phyloP scores from a whole-genome alignment of 2,888 invertebrate species.

The Zelleria hepariella region DNA sequence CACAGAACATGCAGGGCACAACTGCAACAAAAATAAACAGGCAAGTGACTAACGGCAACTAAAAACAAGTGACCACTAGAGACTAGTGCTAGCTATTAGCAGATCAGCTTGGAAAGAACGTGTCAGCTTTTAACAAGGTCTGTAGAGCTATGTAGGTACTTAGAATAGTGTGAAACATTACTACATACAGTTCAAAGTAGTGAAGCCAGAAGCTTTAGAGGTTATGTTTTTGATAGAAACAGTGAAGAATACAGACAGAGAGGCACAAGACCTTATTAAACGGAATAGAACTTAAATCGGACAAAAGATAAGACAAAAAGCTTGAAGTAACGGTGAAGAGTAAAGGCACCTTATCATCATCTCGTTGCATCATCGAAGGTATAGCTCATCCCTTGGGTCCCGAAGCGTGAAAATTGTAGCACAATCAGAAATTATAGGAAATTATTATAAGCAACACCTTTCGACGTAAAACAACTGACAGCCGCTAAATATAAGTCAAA shows the following conservation, averaged over 20 bases:
- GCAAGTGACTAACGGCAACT: constrained; percentile 16
- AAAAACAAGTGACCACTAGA: background rate
- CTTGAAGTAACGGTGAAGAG: constrained; percentile 13
- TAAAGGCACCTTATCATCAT: constrained; percentile 65
- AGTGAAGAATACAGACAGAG: background rate
- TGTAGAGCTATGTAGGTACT: too few species aligned
- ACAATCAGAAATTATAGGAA: constrained; percentile 20
- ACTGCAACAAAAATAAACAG: constrained; percentile 73
- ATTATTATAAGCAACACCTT: constrained; percentile 17
- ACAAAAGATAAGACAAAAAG: constrained; percentile 1
- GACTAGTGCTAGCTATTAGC: background rate
- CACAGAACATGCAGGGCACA: constrained; percentile 72
- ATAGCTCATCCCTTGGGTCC: constrained; percentile 48
- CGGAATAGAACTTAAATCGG: background rate
- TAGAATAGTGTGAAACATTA: background rate
- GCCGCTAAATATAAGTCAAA: constrained; percentile 57
- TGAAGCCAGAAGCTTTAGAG: background rate
- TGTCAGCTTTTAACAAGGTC: too few species aligned
- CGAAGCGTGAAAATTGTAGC: constrained; percentile 47
- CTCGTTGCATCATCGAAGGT: constrained; percentile 66
- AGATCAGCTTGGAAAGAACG: background rate
- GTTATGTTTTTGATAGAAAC: background rate
- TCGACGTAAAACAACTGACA: constrained; percentile 70
- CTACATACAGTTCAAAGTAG: too few species aligned
- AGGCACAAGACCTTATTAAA: background rate